These are phyloP conservation scores for Drosophila quadrilineata DNA, from an alignment of 1,140 invertebrate genomes.

Conservation along the genomic window DNA sequence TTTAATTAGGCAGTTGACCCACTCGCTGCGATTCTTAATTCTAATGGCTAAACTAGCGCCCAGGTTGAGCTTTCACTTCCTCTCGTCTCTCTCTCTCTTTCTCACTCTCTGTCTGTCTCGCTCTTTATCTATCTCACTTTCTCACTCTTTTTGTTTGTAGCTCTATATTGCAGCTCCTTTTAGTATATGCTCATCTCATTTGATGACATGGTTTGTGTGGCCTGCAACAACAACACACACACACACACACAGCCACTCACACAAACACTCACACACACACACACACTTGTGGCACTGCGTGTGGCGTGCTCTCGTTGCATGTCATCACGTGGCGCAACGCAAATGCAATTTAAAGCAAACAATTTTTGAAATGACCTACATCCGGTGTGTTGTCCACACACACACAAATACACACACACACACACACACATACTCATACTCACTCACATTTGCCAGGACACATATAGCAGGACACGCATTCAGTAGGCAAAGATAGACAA, in stretches of 20 bases:
- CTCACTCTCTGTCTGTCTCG: not conserved
- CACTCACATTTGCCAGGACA: conserved; percentile 10
- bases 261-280: conserved; percentile 51
- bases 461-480: conserved; percentile 26
- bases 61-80: not conserved
- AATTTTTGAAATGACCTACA: conserved; percentile 77
- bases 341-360: conserved; percentile 79
- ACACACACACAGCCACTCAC: conserved; percentile 48
- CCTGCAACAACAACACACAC: too few relatives aligned
- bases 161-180: too few relatives aligned
- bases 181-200: conserved; percentile 25
- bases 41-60: conserved; percentile 70
- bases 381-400: conserved; percentile 53
- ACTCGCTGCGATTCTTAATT: conserved; percentile 39
- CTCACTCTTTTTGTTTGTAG: not conserved
- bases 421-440: conserved; percentile 14
- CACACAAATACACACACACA: conserved; percentile 12
- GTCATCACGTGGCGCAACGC: conserved; percentile 64
- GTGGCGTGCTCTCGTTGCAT: conserved; percentile 49
- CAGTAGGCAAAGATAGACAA: conserved; percentile 33
- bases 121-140: too few relatives aligned
- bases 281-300: conserved; percentile 70
- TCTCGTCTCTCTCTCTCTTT: not conserved
- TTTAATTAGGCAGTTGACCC: conserved; percentile 75
- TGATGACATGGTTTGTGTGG: conserved; percentile 64